A percentile compares a stretch with the other conserved stretches of the same genome.
Evolutionary conservation across 2,797 vertebrate genomes (phyloP).

Genomic region (Cuculus canorus): DNA sequence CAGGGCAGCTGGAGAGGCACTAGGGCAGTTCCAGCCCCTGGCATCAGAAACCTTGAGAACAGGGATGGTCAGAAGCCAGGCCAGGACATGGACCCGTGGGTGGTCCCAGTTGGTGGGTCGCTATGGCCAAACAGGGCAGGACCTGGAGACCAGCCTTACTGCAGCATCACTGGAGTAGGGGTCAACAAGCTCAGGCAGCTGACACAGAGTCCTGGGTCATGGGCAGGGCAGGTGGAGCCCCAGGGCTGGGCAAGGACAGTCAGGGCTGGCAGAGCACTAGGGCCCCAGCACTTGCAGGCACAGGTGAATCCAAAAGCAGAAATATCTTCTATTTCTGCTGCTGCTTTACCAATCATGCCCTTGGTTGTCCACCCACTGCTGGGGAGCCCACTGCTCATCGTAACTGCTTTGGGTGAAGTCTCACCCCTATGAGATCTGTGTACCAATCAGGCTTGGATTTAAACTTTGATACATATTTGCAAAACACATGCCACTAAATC

Average conservation of each 20-base stretch:
- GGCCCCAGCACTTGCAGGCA: neutral
- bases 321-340: neutral
- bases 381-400: neutral
- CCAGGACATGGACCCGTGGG: too few species aligned
- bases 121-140: neutral
- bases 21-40: neutral
- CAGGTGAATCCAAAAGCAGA: neutral
- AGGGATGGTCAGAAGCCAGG: neutral
- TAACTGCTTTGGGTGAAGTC: neutral
- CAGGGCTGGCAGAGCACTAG: neutral
- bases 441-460: neutral
- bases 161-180: neutral
- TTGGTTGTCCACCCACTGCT: too few species aligned
- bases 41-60: too few species aligned
- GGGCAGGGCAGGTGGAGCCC: neutral
- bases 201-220: neutral
- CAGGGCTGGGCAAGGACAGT: accelerated
- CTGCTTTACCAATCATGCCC: accelerated
- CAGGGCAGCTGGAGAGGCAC: neutral
- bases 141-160: neutral
- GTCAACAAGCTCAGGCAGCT: accelerated
- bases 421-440: neutral
- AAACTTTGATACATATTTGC: neutral
- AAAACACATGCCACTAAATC: neutral
- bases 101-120: neutral